Conservation (phyloP, 2,888 invertebrate genomes). For the Pterostichus niger region DNA sequence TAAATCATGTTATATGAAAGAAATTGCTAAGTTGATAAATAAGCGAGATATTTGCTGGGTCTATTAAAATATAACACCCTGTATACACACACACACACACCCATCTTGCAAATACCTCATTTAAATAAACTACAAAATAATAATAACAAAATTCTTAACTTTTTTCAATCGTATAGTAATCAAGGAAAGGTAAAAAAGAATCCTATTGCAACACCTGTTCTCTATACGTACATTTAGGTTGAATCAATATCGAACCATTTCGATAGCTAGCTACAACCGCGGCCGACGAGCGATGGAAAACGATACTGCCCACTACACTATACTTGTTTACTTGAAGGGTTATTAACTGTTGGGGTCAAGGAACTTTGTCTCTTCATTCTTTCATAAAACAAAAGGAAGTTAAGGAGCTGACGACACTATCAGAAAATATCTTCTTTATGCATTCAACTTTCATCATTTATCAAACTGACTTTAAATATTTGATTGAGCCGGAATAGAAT, state of each 20-base stretch:
- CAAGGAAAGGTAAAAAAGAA: too few species aligned
- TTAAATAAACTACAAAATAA: too few species aligned
- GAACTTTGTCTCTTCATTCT: conserved; percentile 18
- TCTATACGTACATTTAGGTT: conserved; percentile 33
- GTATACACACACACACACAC: too few species aligned
- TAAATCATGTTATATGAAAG: too few species aligned
- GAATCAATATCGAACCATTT: conserved; percentile 32
- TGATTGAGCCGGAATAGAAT: not conserved
- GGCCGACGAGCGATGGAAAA: too few species aligned
- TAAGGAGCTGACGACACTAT: not conserved
- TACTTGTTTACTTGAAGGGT: conserved; percentile 50
- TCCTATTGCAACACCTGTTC: conserved; percentile 18
- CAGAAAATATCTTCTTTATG: conserved; percentile 17
- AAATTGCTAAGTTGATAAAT: too few species aligned
- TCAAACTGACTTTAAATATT: conserved; percentile 10
- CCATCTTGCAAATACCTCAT: too few species aligned
- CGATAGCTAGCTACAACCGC: too few species aligned
- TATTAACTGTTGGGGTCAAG: conserved; percentile 40
- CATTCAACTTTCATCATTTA: conserved; percentile 28
- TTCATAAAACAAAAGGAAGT: conserved; percentile 1
- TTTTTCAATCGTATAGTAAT: too few species aligned
- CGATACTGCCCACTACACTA: conserved; percentile 8
- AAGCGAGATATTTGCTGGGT: too few species aligned
- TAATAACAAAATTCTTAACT: too few species aligned
- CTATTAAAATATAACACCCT: too few species aligned